Evolutionary conservation across 2,113 vertebrate species (phyloP).

Genomic region (Myotis davidii): DNA sequence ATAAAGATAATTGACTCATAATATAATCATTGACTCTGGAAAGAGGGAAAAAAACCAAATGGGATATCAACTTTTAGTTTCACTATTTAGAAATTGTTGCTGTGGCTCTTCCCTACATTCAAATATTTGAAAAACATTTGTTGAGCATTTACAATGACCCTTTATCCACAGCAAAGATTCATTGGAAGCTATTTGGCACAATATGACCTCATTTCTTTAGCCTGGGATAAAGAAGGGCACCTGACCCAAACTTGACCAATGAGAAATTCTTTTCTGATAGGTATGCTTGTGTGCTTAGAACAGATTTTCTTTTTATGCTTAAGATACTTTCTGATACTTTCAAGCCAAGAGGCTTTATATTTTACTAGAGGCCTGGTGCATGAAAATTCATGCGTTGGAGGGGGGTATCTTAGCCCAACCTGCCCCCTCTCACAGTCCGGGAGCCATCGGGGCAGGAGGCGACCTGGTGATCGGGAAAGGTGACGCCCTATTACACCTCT

Average conservation of each 20-base stretch:
- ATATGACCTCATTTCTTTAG: neutral
- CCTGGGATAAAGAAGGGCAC: neutral
- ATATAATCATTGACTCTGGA: neutral
- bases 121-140: neutral
- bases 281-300: neutral
- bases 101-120: neutral
- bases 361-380: too few species aligned
- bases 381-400: too few species aligned
- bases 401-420: too few species aligned
- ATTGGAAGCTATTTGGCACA: neutral
- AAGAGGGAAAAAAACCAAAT: constrained; percentile 12
- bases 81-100: neutral
- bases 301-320: neutral
- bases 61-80: neutral
- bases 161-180: neutral
- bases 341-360: neutral
- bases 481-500: too few species aligned
- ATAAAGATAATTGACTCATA: neutral
- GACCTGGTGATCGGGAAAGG: too few species aligned
- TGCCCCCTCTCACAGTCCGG: too few species aligned
- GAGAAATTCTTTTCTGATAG: neutral
- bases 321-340: neutral
- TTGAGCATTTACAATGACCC: neutral
- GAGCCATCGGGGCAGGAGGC: too few species aligned
- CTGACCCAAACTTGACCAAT: neutral